Percentiles rank a stretch among this genome's conserved stretches.
Conservation (phyloP, 2,113 vertebrate species). For the Cyanoliseus patagonus region DNA sequence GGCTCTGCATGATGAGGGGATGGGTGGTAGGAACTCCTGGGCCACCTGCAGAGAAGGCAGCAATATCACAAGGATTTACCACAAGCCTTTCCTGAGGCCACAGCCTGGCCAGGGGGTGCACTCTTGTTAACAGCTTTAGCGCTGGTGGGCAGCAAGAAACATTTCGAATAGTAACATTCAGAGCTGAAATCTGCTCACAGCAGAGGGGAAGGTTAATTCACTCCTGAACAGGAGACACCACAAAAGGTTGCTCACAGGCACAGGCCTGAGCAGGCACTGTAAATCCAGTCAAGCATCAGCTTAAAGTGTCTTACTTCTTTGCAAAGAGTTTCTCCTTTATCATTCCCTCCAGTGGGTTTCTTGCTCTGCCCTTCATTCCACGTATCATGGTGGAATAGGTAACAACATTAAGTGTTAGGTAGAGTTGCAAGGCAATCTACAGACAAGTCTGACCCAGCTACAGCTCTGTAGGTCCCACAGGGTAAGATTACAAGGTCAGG, state of each 20-base stretch:
- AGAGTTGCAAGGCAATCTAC: not conserved
- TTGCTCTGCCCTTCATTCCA: not conserved
- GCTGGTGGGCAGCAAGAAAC: not conserved
- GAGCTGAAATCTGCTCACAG: not conserved
- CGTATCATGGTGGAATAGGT: not conserved
- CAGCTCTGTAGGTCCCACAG: not conserved
- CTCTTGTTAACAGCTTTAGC: not conserved
- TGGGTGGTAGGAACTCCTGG: no score
- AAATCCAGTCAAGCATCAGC: not conserved
- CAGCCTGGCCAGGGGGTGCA: not conserved
- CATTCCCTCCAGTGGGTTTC: not conserved
- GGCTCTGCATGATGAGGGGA: accelerated
- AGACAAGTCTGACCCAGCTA: not conserved
- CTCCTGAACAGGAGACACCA: not conserved
- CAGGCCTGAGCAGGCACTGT: not conserved
- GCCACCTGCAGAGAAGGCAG: not conserved
- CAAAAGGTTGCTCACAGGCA: not conserved
- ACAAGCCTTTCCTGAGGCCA: not conserved
- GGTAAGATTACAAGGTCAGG: not conserved
- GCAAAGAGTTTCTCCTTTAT: not conserved
- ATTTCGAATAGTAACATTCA: not conserved
- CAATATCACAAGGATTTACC: not conserved
- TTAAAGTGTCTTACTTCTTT: not conserved
- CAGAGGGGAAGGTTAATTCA: not conserved
- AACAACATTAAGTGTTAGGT: not conserved